Base-by-base conservation (phyloP, 1,140 invertebrate genomes). In the Drosophila orosa region DNA sequence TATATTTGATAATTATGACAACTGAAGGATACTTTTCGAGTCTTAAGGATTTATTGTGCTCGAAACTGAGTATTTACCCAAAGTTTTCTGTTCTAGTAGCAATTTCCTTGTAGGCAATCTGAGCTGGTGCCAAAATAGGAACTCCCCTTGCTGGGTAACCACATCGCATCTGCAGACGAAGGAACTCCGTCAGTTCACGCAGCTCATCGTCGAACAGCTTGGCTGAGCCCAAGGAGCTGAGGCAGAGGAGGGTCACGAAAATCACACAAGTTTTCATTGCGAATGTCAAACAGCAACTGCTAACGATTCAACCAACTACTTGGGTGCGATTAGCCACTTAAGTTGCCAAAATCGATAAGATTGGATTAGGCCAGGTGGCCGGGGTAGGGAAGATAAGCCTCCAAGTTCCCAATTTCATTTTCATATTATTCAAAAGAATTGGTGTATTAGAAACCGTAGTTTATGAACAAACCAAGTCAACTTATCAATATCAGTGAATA, bases 151-250 rank as follows among this genome's bases (percentile, higher is more conserved):
- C 56, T 0, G 78, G 73, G 62, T 90, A 91, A 2, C 90, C 90
- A 60, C 90, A 91, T n/a, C 59, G 78, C 90, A 91, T 90, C 63
- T 91, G 90, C 25, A 90, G 40, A 2, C 87, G 77, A 19, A 91
- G 15, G 35, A 90, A 91, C 62, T 91, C 90, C 3, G 90, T 79
- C 10, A 91, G 33, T 52, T 91, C 90, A 1, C 90, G 69, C 7
- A 91, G 59, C 24, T 89, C 66, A 79, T 91, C 90, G 39, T 91
- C 90, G 37, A 91, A 91, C 5, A 78, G 57, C 5, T 65, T 86
- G 25, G 48, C 69, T 5, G 73, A 59, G 47, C 80, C 56, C 63
- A 73, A 72, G 61, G 80, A 61, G 60, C 31, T n/a, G 31, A 47
- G 71, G 40, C 78, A 68, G 15, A 80, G 47, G 45, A 84, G 45